phyloP scores from a whole-genome alignment of 2,797 vertebrate species.

The Anas flavirostris region DNA sequence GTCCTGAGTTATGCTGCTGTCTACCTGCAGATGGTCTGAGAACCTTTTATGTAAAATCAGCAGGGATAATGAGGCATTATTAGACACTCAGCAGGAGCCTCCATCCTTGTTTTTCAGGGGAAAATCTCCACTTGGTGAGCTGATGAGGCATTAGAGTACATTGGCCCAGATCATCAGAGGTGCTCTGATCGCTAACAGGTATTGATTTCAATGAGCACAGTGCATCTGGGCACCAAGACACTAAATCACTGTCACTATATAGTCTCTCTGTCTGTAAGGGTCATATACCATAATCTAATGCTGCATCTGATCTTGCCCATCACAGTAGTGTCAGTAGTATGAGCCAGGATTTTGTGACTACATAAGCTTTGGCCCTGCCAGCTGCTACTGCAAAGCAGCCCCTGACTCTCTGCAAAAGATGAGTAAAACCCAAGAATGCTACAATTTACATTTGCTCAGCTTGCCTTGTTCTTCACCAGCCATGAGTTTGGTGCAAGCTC shows the following conservation, averaged over 20 bases:
- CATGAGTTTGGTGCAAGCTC: not conserved
- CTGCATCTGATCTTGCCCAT: not conserved
- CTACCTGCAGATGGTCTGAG: slow-evolving; percentile 8
- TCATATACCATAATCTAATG: not conserved
- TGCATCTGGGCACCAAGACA: not conserved
- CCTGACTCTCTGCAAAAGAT: not conserved
- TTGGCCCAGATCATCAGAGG: not conserved
- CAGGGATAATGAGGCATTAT: slow-evolving; percentile 39
- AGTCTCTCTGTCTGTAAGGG: not conserved
- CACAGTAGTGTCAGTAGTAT: accelerated
- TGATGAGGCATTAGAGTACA: slow-evolving; percentile 7
- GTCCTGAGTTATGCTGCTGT: not conserved
- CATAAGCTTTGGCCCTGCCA: accelerated
- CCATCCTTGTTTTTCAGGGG: not conserved
- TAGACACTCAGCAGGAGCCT: not conserved
- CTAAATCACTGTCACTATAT: slow-evolving; percentile 22
- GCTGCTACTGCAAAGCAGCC: not conserved
- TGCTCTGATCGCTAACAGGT: slow-evolving; percentile 12
- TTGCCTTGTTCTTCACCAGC: not conserved
- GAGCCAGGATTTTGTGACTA: not conserved
- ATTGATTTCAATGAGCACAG: not conserved
- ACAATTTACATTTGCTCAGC: not conserved
- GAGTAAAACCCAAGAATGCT: not conserved
- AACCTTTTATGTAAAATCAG: slow-evolving; percentile 50
- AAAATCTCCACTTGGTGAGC: not conserved